Evolutionary conservation across 2,888 invertebrate genomes (phyloP), one percentile per base, ranked within the genome.

Genomic region (Cantharis rustica): DNA sequence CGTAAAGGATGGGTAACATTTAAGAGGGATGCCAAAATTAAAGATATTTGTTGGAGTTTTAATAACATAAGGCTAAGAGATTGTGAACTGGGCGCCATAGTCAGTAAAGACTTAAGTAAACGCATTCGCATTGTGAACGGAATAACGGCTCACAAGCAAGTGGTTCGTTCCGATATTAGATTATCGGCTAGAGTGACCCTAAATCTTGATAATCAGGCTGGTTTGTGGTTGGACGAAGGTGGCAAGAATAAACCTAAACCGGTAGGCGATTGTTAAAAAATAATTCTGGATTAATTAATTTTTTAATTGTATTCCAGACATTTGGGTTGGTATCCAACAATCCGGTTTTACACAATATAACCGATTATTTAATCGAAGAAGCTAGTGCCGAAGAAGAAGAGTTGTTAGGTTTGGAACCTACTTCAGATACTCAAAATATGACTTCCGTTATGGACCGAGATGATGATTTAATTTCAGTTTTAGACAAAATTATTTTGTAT

Each of bases 1-100:
- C 93, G 99, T 13, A 93, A 99, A 69, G 99, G 98, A 62, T 99
- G 99, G 99, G 98, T 98, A 61, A 99, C 99, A 0, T 99, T 98
- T 89, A 95, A 96, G 81, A 91, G 98, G 16, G 95, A 97, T 85
- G 98, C 99, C 68, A 98, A 99, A 88, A 99, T 99, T 82, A 99
- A 99, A 87, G 99, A 99, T 86, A 99, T 99, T 82, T 99, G 99
- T 89, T 99, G 98, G 98, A 97, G 96, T 86, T 91, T 99, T 63
- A 99, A 98, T 87, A 98, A 97, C 83, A 96, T 98, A 79, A 91
- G 98, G 93, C 89, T 95, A 80, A 93, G 94, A 79, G 98, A 98
- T 85, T 96, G 96, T 86, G 98, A 98, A 88, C 89, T 98, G 81
- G 97, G 97, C 16, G 97, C 98, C 9, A 97, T 99, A 81, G 97